phyloP scores from a whole-genome alignment of 2,888 invertebrate genomes.

The Pristionchus maxplancki region DNA sequence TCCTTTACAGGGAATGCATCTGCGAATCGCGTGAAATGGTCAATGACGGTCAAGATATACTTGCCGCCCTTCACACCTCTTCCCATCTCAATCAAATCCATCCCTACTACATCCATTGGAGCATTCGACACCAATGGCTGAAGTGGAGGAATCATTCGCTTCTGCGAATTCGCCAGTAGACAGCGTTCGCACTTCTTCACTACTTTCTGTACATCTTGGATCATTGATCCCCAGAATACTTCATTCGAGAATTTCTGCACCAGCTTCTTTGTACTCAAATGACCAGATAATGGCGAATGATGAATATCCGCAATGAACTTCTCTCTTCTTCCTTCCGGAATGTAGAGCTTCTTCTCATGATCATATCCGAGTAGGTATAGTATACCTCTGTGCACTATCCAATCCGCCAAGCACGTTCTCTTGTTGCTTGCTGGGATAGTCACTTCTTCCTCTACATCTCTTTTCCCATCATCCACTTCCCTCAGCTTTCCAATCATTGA shows the following conservation, averaged over 20 bases:
- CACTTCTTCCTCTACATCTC: neutral
- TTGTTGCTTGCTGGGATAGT: neutral
- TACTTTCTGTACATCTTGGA: constrained; percentile 48
- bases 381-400: neutral
- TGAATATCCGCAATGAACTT: neutral
- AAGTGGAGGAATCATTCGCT: constrained; percentile 1
- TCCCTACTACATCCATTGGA: constrained; percentile 28
- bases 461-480: neutral
- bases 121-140: neutral
- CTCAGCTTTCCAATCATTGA: neutral
- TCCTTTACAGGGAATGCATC: constrained; percentile 53
- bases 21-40: constrained; percentile 55
- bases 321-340: neutral
- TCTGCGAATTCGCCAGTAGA: neutral
- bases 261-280: neutral
- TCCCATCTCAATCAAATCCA: constrained; percentile 33
- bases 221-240: constrained; percentile 57
- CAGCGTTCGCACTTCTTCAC: constrained; percentile 38
- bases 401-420: neutral
- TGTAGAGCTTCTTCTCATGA: neutral
- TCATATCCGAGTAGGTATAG: neutral
- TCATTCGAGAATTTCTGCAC: neutral
- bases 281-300: neutral
- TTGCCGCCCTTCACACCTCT: neutral
- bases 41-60: constrained; percentile 55